A percentile compares a stretch with the other conserved stretches of the same genome.
These are phyloP conservation scores for Sesamia nonagrioides DNA, from an alignment of 1,140 invertebrate species.

Conservation along the genomic window DNA sequence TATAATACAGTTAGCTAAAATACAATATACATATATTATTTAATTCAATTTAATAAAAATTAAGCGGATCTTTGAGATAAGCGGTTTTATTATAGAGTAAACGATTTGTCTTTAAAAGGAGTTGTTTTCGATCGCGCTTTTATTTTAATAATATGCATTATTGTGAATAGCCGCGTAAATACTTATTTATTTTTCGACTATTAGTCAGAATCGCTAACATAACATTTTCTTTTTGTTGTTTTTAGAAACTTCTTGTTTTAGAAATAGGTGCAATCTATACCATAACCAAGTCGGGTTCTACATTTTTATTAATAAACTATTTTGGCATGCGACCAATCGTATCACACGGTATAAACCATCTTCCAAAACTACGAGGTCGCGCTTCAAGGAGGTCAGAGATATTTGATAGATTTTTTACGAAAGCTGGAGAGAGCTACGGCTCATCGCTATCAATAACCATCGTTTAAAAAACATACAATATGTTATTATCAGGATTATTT, in stretches of 20 bases:
- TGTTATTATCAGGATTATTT: background rate
- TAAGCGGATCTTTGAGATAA: background rate
- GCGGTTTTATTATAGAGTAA: background rate
- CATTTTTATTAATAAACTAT: background rate
- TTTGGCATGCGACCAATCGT: background rate
- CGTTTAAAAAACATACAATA: background rate
- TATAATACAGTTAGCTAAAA: constrained; percentile 29
- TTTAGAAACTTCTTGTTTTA: too few species aligned
- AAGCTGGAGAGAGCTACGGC: constrained; percentile 23
- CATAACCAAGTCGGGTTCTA: background rate
- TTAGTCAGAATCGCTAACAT: background rate
- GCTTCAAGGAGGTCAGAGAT: constrained; percentile 8
- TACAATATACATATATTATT: constrained; percentile 16
- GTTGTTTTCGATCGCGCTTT: too few species aligned
- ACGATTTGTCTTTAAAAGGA: too few species aligned
- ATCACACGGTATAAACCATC: constrained; percentile 3
- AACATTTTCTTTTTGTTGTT: background rate
- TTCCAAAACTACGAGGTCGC: background rate
- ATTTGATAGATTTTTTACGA: constrained; percentile 34
- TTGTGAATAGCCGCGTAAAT: too few species aligned
- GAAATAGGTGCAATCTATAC: too few species aligned
- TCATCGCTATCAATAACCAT: constrained; percentile 25
- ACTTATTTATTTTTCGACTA: background rate
- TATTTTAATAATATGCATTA: too few species aligned
- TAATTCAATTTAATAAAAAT: constrained; percentile 38